Base-by-base conservation (phyloP, 2,797 vertebrate species). In the Parotocinclus haroldoi region DNA sequence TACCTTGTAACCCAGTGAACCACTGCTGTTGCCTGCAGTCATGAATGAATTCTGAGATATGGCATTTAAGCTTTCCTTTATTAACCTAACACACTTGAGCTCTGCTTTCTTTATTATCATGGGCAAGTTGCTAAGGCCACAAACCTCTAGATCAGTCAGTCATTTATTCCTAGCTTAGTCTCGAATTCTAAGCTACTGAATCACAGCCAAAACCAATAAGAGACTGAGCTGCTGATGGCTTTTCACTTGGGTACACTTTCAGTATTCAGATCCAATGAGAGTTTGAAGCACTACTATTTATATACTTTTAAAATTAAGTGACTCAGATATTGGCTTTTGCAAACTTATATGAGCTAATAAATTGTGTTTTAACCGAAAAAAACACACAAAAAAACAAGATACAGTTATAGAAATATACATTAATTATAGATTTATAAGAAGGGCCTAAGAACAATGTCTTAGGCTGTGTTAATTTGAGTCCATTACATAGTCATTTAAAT, bases 171-270 rank as follows among this genome's bases (percentile, higher is more conserved):
- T 46, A 38, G 53, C 58, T 62, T 68, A 55, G 52, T 55, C 36
- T 56, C 37, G 1, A 42, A 59, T 39, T 39, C 14, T 42, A 37
- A 36, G 13, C 37, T 51, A 40, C 9, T 40, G 27, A 51, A 18
- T 37, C 11, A n/a, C 13, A 54, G 68, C 39, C 73, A 64, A 72
- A 56, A 54, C 11, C 38, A 71, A 71, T 45, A 61, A n/a, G 13
- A 52, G 44, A 17, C 58, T 38, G 44, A 13, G 36, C 64, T 63
- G 50, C 36, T n/a, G 27, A 42, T 56, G 55, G 11, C 51, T 63
- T 27, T n/a, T 64, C 63, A 67, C 8, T 16, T 50, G 6, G n/a
- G n/a, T 42, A 16, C 48, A 50, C 14, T 50, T 9, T 50, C 48
- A 50, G 14, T 7, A 4, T 14, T 14, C 7, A 14, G 48, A 50